Evolutionary conservation across 2,888 invertebrate genomes (phyloP), one percentile per base, ranked within the genome.

Genomic region (Myopa testacea): DNA sequence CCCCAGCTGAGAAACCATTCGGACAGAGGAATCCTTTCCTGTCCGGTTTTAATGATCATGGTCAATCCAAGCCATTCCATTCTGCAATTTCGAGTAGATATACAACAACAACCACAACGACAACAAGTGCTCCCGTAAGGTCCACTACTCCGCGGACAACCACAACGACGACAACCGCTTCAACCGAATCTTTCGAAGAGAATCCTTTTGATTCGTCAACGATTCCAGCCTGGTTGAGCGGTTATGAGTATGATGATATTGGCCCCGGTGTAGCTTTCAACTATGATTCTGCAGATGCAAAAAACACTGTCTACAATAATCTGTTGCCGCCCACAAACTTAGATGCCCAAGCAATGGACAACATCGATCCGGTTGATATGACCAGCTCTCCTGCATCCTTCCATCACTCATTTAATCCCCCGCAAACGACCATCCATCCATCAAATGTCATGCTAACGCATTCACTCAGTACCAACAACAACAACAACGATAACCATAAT

Each of bases 381-480:
- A 16, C 76, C 67, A 72, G 81, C 58, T 71, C 81, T 69, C 79
- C 81, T 58, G 40, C 77, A 75, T 81, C 77, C 78, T 78, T 78
- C 65, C 65, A 65, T 12, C 65, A 65, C 4, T 78, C 82, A 65
- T 78, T 79, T 34, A 79, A 80, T 78, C 38, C 55, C 55, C 34
- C 38, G 16, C 65, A 65, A 65, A 38, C 38, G 38, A 26, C 65
- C 65, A 85, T 84, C 80, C 85, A 45, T 63, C 84, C 86, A 84
- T 86, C 86, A 78, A 85, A 85, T 82, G 85, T 84, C 80, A 85
- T 83, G 85, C 84, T 83, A 84, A 80, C 83, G 82, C 84, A 81
- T 34, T 50, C 86, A 85, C 81, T 76, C 80, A 88, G 83, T 90
- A 85, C 34, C 89, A 89, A 72, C 90, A 89, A 78, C 89, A 86